phyloP scores from a whole-genome alignment of 2,888 invertebrate species.

The Chrysotoxum bicinctum region DNA sequence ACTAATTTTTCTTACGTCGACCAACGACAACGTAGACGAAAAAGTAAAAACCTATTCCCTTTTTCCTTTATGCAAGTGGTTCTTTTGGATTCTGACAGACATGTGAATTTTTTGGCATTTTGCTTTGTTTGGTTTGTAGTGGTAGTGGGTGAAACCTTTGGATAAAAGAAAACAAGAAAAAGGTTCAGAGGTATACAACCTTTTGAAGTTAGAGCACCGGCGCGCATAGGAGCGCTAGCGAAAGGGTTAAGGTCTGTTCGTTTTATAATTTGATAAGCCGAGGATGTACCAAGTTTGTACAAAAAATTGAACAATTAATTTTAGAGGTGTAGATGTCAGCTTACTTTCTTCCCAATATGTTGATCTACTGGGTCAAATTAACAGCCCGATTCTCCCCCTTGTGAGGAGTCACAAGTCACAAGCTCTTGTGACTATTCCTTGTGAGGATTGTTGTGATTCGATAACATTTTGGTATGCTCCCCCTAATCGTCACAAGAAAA shows the following conservation, averaged over 20 bases:
- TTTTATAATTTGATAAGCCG: not conserved
- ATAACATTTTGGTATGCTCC: no score
- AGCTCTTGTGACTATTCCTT: no score
- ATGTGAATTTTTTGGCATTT: slow-evolving; percentile 55
- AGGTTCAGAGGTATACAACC: slow-evolving; percentile 39
- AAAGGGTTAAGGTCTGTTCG: slow-evolving; percentile 38
- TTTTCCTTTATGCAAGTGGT: slow-evolving; percentile 54
- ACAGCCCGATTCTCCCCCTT: no score
- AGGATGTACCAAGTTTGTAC: no score
- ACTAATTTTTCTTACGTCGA: slow-evolving; percentile 62
- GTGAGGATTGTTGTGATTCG: no score
- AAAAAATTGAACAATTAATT: no score
- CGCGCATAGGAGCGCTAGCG: not conserved
- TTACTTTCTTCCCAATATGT: no score
- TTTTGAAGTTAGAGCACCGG: slow-evolving; percentile 25
- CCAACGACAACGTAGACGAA: slow-evolving; percentile 60
- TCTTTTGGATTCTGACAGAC: slow-evolving; percentile 66
- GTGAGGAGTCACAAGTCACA: no score
- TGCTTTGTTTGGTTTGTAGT: slow-evolving; percentile 40
- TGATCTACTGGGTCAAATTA: no score
- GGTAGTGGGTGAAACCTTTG: slow-evolving; percentile 27
- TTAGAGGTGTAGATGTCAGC: no score
- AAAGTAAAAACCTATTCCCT: slow-evolving; percentile 69
- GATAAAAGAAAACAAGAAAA: slow-evolving; percentile 31
- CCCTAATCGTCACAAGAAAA: no score